Percentiles rank a stretch among this genome's conserved stretches.
Evolutionary conservation across 1,140 invertebrate species (phyloP).

Genomic region (Drosophila micromelanica): DNA sequence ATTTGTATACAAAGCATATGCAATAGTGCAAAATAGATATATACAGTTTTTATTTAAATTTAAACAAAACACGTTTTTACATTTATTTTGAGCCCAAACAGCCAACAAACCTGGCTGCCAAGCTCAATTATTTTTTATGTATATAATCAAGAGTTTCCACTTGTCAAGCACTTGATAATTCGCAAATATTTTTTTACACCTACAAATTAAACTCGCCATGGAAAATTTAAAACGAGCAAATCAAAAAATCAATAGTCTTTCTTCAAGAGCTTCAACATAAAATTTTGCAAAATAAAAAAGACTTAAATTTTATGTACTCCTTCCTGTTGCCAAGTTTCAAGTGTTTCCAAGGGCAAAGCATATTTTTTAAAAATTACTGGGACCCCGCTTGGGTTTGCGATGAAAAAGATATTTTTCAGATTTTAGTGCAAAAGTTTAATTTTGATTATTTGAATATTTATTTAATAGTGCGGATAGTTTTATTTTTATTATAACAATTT

Average conservation of each 20-base stretch:
- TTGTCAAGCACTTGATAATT: not conserved
- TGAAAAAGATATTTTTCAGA: too few relatives aligned
- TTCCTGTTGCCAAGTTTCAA: not conserved
- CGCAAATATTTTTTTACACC: not conserved
- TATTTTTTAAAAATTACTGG: not conserved
- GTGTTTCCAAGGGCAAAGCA: not conserved
- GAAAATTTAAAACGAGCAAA: not conserved
- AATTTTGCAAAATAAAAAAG: too few relatives aligned
- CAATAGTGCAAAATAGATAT: too few relatives aligned
- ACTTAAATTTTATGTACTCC: not conserved
- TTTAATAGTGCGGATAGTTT: too few relatives aligned
- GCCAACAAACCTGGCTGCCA: not conserved
- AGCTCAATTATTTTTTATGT: not conserved
- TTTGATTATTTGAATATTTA: too few relatives aligned
- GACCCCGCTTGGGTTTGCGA: too few relatives aligned
- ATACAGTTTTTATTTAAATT: too few relatives aligned
- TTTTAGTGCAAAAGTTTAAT: too few relatives aligned
- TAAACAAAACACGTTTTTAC: too few relatives aligned
- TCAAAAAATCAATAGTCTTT: not conserved
- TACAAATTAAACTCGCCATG: not conserved
- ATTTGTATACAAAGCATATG: too few relatives aligned
- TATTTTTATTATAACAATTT: too few relatives aligned
- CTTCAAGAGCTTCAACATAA: not conserved
- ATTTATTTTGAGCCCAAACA: not conserved
- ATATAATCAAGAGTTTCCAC: not conserved